Evolutionary conservation across 2,113 vertebrate species (phyloP).

Genomic region (Calonectris borealis): DNA sequence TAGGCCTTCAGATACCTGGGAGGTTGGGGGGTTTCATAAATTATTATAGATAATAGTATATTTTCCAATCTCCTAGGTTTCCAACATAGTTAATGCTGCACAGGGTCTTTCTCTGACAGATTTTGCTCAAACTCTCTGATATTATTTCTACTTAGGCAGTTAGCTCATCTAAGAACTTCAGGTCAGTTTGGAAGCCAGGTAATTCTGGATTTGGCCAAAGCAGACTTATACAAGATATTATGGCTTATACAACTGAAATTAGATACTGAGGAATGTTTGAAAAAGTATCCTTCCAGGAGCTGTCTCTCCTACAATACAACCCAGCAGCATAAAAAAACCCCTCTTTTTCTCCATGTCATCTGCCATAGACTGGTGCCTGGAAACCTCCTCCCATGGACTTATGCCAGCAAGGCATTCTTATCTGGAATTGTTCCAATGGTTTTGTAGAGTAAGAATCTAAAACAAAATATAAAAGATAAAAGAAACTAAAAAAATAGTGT

Average conservation of each 20-base stretch:
- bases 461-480: background rate
- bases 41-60: accelerated
- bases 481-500: background rate
- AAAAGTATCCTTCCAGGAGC: background rate
- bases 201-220: background rate
- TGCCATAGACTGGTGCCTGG: background rate
- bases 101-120: background rate
- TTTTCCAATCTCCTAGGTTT: background rate
- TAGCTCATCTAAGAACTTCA: background rate
- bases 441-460: background rate
- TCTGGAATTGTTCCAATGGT: background rate
- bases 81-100: background rate
- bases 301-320: background rate
- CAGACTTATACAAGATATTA: accelerated
- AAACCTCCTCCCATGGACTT: background rate
- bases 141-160: background rate
- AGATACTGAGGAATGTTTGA: background rate
- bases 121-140: background rate
- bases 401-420: background rate
- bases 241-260: background rate
- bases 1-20: background rate
- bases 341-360: background rate
- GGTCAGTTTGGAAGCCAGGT: background rate
- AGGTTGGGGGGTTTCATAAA: background rate
- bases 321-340: background rate